These are phyloP conservation scores for Calliphora vomitoria DNA, from an alignment of 2,888 invertebrate species.

Conservation along the genomic window DNA sequence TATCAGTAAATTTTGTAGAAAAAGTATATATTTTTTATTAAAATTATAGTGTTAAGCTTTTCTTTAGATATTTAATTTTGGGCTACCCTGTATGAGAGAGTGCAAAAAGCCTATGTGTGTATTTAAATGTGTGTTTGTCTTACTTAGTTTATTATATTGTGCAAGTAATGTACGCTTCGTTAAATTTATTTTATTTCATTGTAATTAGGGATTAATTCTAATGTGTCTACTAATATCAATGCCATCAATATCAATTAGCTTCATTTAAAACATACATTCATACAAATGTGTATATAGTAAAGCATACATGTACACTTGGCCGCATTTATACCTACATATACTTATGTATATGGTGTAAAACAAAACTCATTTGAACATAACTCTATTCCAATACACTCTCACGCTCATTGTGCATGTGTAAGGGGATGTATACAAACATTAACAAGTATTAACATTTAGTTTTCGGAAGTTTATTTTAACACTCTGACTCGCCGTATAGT, in stretches of 20 bases:
- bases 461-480: conserved; percentile 20
- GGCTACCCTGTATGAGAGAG: background rate
- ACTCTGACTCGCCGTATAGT: background rate
- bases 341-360: conserved; percentile 10
- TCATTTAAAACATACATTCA: conserved; percentile 38
- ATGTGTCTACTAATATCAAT: conserved; percentile 74
- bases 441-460: conserved; percentile 47
- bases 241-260: conserved; percentile 76
- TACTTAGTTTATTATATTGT: conserved; percentile 52
- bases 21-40: too few species aligned
- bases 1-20: too few species aligned
- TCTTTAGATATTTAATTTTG: background rate
- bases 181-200: conserved; percentile 76
- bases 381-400: too few species aligned
- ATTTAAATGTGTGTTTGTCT: conserved; percentile 9
- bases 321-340: background rate
- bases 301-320: background rate
- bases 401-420: background rate
- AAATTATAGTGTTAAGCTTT: background rate
- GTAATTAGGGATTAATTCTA: conserved; percentile 76
- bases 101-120: background rate
- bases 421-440: conserved; percentile 13
- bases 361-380: conserved; percentile 26
- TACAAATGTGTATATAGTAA: background rate
- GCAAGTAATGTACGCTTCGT: conserved; percentile 73